Percentiles rank a stretch among this genome's conserved stretches.
Evolutionary conservation across 2,113 vertebrate genomes (phyloP).

Genomic region (Anarrhichthys ocellatus): DNA sequence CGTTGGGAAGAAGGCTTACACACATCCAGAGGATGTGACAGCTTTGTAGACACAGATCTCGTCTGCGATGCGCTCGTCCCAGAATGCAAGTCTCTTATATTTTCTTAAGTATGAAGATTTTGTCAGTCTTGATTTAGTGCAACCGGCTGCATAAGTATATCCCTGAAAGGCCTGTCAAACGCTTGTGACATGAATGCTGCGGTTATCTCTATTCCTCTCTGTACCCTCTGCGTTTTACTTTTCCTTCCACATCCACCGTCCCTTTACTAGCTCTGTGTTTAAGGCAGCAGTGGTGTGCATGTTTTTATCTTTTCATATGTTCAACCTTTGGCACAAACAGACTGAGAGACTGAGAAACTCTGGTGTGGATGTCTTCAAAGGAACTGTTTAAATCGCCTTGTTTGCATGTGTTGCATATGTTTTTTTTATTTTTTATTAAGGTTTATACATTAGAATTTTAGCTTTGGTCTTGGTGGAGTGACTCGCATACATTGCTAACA

Average conservation of each 20-base stretch:
- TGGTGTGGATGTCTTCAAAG: not conserved
- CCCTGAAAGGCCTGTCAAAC: slow-evolving; percentile 50
- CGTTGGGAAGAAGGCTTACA: slow-evolving; percentile 43
- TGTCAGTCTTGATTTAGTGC: slow-evolving; percentile 61
- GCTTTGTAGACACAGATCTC: slow-evolving; percentile 42
- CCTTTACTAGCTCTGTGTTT: slow-evolving; percentile 2
- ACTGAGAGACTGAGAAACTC: not conserved
- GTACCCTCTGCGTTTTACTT: slow-evolving; percentile 3
- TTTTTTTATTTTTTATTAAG: not conserved
- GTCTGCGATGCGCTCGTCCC: slow-evolving; percentile 27
- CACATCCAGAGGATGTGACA: slow-evolving; percentile 15
- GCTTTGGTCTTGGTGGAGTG: slow-evolving; percentile 17
- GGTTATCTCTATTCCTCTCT: not conserved
- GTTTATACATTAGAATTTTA: slow-evolving; percentile 17
- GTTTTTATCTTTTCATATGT: slow-evolving; percentile 12
- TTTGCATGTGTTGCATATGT: not conserved
- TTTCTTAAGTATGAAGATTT: slow-evolving; percentile 50
- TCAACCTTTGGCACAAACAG: not conserved
- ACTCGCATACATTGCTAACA: slow-evolving; percentile 9
- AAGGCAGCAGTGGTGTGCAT: slow-evolving; percentile 1
- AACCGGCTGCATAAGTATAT: slow-evolving; percentile 29
- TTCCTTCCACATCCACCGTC: not conserved
- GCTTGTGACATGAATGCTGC: slow-evolving; percentile 34
- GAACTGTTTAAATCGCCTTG: not conserved
- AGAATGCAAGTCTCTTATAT: slow-evolving; percentile 44